Evolutionary conservation across 2,797 vertebrate species (phyloP).

Genomic region (Geotrypetes seraphini): DNA sequence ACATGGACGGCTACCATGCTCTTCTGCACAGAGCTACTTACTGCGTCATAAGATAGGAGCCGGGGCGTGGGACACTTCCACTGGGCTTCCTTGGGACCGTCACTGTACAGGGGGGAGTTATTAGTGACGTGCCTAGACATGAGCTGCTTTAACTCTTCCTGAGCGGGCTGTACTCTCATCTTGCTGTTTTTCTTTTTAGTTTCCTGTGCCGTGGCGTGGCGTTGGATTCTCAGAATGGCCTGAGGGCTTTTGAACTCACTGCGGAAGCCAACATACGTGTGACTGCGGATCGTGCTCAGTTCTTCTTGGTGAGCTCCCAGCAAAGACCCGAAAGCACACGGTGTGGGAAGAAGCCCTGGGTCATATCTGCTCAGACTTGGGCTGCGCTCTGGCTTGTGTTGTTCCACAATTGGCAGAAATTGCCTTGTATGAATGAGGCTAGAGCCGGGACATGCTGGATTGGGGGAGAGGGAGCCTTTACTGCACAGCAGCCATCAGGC

Average conservation of each 20-base stretch:
- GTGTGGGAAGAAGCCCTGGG: too few species aligned
- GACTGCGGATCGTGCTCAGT: slow-evolving; percentile 59
- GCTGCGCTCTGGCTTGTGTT: too few species aligned
- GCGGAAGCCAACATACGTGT: slow-evolving; percentile 65
- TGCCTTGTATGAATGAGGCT: not conserved
- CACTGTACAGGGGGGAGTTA: not conserved
- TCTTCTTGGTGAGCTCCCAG: slow-evolving; percentile 74
- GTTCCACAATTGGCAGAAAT: too few species aligned
- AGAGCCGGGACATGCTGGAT: too few species aligned
- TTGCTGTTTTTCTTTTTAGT: slow-evolving; percentile 50
- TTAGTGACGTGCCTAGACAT: slow-evolving; percentile 15
- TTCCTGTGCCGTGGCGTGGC: slow-evolving; percentile 79
- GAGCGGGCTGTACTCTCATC: too few species aligned
- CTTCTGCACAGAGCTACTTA: too few species aligned
- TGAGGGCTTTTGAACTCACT: slow-evolving; percentile 63
- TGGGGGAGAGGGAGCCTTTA: too few species aligned
- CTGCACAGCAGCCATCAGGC: too few species aligned
- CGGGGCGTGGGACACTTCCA: too few species aligned
- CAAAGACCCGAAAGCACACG: not conserved
- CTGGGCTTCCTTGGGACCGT: slow-evolving; percentile 20
- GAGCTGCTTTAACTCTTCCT: not conserved
- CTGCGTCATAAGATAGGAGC: too few species aligned
- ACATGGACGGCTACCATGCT: too few species aligned
- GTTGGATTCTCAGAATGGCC: slow-evolving; percentile 57
- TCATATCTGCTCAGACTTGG: too few species aligned